These are phyloP conservation scores for Paramormyrops kingsleyae DNA, from an alignment of 2,113 vertebrate species.

Conservation along the genomic window DNA sequence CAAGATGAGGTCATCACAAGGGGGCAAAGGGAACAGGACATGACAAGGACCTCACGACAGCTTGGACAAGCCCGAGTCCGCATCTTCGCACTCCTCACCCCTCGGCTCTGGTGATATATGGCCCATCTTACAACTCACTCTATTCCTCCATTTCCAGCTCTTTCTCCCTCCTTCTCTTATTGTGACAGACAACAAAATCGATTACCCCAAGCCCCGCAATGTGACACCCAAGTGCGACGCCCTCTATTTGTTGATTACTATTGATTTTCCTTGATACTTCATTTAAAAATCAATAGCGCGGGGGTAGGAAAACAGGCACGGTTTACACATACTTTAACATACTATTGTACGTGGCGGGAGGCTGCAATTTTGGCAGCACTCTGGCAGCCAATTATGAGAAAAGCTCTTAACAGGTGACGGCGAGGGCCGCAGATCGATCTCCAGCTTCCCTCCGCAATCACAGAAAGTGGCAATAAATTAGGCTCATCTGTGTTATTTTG, in stretches of 20 bases:
- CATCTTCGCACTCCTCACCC: slow-evolving; percentile 14
- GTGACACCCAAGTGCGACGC: slow-evolving; percentile 68
- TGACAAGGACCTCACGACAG: neutral
- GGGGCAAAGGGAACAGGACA: neutral
- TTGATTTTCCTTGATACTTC: slow-evolving; percentile 97
- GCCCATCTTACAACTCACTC: slow-evolving; percentile 60
- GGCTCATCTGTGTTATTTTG: slow-evolving; percentile 81
- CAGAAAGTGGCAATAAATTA: slow-evolving; percentile 98
- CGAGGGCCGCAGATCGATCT: slow-evolving; percentile 77
- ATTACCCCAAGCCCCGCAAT: slow-evolving; percentile 68
- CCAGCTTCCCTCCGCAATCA: slow-evolving; percentile 88
- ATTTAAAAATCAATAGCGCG: slow-evolving; percentile 96
- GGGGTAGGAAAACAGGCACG: slow-evolving; percentile 82
- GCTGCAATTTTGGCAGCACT: slow-evolving; percentile 75
- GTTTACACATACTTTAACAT: slow-evolving; percentile 89
- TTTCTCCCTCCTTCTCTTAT: slow-evolving; percentile 46
- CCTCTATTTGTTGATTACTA: slow-evolving; percentile 99
- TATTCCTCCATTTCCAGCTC: slow-evolving; percentile 63
- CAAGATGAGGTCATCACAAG: neutral
- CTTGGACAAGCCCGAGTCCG: slow-evolving; percentile 38
- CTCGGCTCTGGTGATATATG: slow-evolving; percentile 58
- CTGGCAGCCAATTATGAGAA: slow-evolving; percentile 88
- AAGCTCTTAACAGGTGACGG: slow-evolving; percentile 96
- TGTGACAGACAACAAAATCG: slow-evolving; percentile 76
- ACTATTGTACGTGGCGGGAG: slow-evolving; percentile 66